A percentile compares a stretch with the other conserved stretches of the same genome.
These are phyloP conservation scores for Deilephila porcellus DNA, from an alignment of 2,888 invertebrate species.

Conservation along the genomic window DNA sequence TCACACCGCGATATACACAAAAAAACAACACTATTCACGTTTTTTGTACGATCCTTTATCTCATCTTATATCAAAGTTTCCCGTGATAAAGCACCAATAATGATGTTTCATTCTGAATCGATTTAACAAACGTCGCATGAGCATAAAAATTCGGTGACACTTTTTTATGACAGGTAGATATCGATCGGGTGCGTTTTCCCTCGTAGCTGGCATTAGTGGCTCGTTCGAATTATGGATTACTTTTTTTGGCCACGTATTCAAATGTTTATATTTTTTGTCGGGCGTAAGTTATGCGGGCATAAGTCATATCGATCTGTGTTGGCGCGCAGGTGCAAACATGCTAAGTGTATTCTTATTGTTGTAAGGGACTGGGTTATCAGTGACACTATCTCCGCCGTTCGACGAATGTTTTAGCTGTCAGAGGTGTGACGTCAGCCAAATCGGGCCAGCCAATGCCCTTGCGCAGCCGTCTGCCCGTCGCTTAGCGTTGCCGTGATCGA, in stretches of 20 bases:
- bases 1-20: conserved; percentile 73
- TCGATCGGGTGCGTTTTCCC: conserved; percentile 43
- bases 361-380: conserved; percentile 83
- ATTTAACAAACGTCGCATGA: conserved; percentile 71
- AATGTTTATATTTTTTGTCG: conserved; percentile 47
- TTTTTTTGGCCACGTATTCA: conserved; percentile 49
- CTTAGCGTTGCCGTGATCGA: conserved; percentile 61
- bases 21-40: conserved; percentile 77
- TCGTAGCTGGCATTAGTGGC: conserved; percentile 28
- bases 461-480: conserved; percentile 51
- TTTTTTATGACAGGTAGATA: conserved; percentile 59
- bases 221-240: conserved; percentile 40
- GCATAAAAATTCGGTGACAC: conserved; percentile 68
- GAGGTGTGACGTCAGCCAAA: conserved; percentile 83
- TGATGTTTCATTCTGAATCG: conserved; percentile 80
- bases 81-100: conserved; percentile 83
- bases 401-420: conserved; percentile 84
- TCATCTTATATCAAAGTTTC: conserved; percentile 73
- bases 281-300: conserved; percentile 65
- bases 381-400: conserved; percentile 83
- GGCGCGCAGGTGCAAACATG: conserved; percentile 83
- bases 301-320: conserved; percentile 67
- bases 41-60: conserved; percentile 67
- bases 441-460: conserved; percentile 62
- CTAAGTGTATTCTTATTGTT: conserved; percentile 84